Base-by-base conservation (phyloP, 2,797 vertebrate species). In the Chaetodon trifasciatus region DNA sequence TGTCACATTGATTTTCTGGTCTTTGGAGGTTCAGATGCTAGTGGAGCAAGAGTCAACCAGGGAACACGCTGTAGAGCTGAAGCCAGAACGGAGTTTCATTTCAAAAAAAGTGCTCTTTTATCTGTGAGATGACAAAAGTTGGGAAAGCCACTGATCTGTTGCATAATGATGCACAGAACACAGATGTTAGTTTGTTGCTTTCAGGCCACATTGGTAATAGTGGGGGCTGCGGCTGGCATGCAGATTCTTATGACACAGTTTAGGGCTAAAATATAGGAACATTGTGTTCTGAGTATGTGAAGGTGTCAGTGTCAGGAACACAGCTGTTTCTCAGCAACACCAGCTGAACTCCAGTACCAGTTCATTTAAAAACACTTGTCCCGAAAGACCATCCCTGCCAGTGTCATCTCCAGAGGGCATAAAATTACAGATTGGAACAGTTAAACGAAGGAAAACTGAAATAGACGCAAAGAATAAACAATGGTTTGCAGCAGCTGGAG, bases 101-200 rank as follows among this genome's bases (percentile, higher is more conserved):
- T 37, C 73, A 46, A 24, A 17, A 55, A 40, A 56, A 46, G 17
- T 37, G 15, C 8, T 37, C 37, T 32, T 67, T 72, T 47, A 52
- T 55, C 40, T 44, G 5, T 7, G 3, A 40, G 44, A 67, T 70
- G 21, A 5, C 21, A 47, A 1, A 71, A 42, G 50, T 24, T 71
- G 79, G 6, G 16, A 44, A 13, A 77, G 64, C 23, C 65, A 63
- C 21, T 5, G 16, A 7, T 49, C 21, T 52, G 46, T 76, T 78
- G 53, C 70, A 71, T 69, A 77, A 86, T 28, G 69, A 32, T 60
- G 53, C 56, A 74, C 19, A 65, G 5, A 70, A 57, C 57, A 65
- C 70, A 86, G 70, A 73, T 88, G 67, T 75, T 32, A 12, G 49
- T 50, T 72, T 67, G 67, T 32, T 50, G 74, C 32, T 28, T 35